Conservation (phyloP, 2,113 vertebrate species). For the Mola mola region DNA sequence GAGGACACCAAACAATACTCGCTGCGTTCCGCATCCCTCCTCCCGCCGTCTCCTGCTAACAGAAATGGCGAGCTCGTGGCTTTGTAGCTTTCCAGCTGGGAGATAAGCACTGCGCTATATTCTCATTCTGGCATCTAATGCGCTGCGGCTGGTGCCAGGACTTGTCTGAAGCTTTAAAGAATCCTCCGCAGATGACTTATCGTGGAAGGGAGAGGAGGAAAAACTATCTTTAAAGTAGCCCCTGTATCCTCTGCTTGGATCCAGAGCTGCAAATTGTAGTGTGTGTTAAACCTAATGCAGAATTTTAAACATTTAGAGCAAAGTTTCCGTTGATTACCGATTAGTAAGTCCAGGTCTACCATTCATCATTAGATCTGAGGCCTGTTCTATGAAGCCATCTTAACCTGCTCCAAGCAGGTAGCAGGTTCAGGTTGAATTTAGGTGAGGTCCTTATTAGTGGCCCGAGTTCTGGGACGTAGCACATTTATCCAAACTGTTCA, state of each 20-base stretch:
- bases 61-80: constrained; percentile 52
- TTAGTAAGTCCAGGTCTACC: not conserved
- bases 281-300: not conserved
- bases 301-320: not conserved
- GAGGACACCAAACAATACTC: constrained; percentile 57
- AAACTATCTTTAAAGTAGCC: constrained; percentile 46
- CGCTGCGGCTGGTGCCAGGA: constrained; percentile 40
- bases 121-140: constrained; percentile 63
- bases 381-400: no score
- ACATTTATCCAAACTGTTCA: no score
- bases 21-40: constrained; percentile 20
- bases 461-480: no score
- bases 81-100: constrained; percentile 56
- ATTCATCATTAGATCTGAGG: no score
- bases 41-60: constrained; percentile 15
- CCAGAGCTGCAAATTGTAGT: not conserved
- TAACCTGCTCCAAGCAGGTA: no score
- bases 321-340: not conserved
- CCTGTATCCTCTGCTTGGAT: constrained; percentile 16
- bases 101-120: constrained; percentile 71
- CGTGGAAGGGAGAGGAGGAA: constrained; percentile 37
- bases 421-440: no score
- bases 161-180: constrained; percentile 63
- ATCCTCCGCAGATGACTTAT: constrained; percentile 55
- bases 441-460: no score